Evolutionary conservation across 2,888 invertebrate genomes (phyloP), one percentile per base, ranked within the genome.

Genomic region (Tetranychus truncatus): DNA sequence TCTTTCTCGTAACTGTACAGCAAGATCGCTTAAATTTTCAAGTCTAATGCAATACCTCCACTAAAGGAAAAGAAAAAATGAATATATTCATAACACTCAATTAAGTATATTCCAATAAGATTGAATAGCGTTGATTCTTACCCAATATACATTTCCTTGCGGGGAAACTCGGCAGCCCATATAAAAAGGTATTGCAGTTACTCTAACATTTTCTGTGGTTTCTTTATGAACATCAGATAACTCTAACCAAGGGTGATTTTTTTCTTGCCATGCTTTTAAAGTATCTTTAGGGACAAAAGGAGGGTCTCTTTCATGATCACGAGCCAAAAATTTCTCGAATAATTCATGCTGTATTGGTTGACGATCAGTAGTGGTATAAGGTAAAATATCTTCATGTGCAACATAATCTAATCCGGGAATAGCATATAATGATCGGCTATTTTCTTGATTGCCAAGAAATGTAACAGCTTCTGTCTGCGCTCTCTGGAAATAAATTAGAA

Each of bases 401-500:
- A 97, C 96, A 83, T 97, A 99, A 85, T 99, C 97, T 78, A 99
- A 84, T 0, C 97, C 84, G 8, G 95, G 95, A 81, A 96, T 95
- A 1, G 95, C 95, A 83, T 96, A 96, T 55, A 96, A 84, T 81
- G 94, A 95, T 76, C 95, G 87, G 81, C 92, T 93, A 20, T 93
- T 93, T 82, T 95, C 95, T 83, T 95, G 95, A 83, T 93, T 95
- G 21, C 95, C 95, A 74, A 97, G 86, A 84, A 97, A 96, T 0
- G 96, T 96, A 1, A 96, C 96, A 6, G 95, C 93, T 85, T 96
- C 95, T 5, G 95, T 93, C 84, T 95, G 96, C n/a, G 96, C 95
- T 80, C 95, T 87, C 95, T 93, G 83, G 45, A 8, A 73, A 20
- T 7, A 18, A 67, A 44, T 45, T 8, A 15, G 45, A 18, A 71